A percentile compares a stretch with the other conserved stretches of the same genome.
These are phyloP conservation scores for Cancer borealis DNA, from an alignment of 2,888 invertebrate species.

Conservation along the genomic window DNA sequence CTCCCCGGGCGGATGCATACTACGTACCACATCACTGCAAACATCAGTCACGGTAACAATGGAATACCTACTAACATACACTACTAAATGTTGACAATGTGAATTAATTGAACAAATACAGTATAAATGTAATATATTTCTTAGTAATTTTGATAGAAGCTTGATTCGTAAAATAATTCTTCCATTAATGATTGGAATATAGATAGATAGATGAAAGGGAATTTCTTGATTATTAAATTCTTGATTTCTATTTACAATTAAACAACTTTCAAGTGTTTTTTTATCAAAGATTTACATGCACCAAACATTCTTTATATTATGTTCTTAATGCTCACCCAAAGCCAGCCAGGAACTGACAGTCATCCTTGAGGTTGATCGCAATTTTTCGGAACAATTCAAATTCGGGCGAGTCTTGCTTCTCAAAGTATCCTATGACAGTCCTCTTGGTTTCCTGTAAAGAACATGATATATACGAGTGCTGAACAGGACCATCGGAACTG, in stretches of 20 bases:
- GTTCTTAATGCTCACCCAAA: constrained; percentile 86
- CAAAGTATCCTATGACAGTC: constrained; percentile 95
- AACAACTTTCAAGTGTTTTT: not conserved
- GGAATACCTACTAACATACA: not conserved
- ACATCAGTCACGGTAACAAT: not conserved
- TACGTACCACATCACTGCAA: constrained; percentile 84
- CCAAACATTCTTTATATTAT: constrained; percentile 91
- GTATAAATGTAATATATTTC: not conserved
- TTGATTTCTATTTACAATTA: not conserved
- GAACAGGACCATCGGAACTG: not conserved
- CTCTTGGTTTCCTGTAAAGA: constrained; percentile 83
- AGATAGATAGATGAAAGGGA: not conserved
- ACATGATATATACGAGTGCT: not conserved
- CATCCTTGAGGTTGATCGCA: constrained; percentile 94
- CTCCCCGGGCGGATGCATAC: constrained; percentile 92
- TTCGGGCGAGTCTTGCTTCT: constrained; percentile 88
- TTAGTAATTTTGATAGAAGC: not conserved
- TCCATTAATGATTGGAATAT: not conserved
- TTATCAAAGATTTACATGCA: constrained; percentile 82
- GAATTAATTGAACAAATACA: not conserved
- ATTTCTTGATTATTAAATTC: not conserved
- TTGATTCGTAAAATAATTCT: not conserved
- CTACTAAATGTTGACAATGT: not conserved
- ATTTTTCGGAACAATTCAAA: constrained; percentile 90
- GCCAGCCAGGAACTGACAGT: constrained; percentile 95